phyloP scores from a whole-genome alignment of 2,888 invertebrate species.

The Idaea biselata region DNA sequence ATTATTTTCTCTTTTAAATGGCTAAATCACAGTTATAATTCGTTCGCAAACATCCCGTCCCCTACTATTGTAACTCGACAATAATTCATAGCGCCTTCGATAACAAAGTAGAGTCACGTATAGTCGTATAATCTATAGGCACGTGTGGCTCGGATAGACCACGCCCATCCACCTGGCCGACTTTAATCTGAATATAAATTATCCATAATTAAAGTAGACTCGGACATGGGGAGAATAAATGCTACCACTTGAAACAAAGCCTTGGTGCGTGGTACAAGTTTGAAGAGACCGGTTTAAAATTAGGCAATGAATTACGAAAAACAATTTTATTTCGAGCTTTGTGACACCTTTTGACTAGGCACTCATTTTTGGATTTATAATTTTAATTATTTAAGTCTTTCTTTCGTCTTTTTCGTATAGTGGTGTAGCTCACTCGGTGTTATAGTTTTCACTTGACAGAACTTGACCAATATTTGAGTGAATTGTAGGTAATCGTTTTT shows the following conservation, averaged over 20 bases:
- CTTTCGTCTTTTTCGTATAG: too few relatives aligned
- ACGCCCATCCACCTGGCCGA: constrained; percentile 60
- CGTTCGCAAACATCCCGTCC: not conserved
- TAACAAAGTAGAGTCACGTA: constrained; percentile 11
- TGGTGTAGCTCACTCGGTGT: too few relatives aligned
- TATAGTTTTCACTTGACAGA: too few relatives aligned
- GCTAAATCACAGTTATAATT: not conserved
- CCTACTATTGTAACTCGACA: constrained; percentile 4
- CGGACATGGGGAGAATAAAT: constrained; percentile 77
- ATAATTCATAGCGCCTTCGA: constrained; percentile 1
- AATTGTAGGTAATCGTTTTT: too few relatives aligned
- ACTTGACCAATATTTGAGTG: too few relatives aligned
- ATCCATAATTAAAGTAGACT: constrained; percentile 78
- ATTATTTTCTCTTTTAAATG: not conserved
- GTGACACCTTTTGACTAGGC: too few relatives aligned
- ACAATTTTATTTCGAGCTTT: too few relatives aligned
- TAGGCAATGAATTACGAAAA: not conserved
- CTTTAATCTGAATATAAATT: constrained; percentile 80
- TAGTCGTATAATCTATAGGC: constrained; percentile 6
- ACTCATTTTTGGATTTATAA: too few relatives aligned
- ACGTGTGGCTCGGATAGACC: constrained; percentile 10
- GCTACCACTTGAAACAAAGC: constrained; percentile 77
- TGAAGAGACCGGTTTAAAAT: constrained; percentile 9
- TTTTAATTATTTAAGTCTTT: too few relatives aligned
- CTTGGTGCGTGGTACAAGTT: constrained; percentile 38